These are phyloP conservation scores for Zaprionus tsacasi DNA, from an alignment of 1,140 invertebrate genomes.

Conservation along the genomic window DNA sequence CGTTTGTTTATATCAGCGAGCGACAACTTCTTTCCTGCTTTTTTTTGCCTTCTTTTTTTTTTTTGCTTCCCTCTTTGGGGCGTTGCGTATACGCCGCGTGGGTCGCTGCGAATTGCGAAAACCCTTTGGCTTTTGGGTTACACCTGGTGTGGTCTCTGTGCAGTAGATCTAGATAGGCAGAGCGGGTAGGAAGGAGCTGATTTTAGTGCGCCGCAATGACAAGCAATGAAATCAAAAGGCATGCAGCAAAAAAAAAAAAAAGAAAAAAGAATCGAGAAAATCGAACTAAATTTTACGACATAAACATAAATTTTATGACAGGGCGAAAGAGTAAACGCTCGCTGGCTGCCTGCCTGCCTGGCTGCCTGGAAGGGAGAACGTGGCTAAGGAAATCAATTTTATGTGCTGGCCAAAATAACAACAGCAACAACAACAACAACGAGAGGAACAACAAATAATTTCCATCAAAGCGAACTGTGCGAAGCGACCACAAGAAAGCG, in stretches of 20 bases:
- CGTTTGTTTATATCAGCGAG: conserved; percentile 84
- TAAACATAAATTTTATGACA: conserved; percentile 84
- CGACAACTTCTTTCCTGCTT: conserved; percentile 52
- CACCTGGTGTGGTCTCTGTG: conserved; percentile 46
- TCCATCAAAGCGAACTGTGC: conserved; percentile 52
- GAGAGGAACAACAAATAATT: conserved; percentile 53
- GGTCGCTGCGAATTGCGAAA: conserved; percentile 21
- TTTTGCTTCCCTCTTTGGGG: conserved; percentile 16
- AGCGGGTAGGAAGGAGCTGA: neutral
- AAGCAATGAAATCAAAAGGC: conserved; percentile 57
- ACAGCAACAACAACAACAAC: conserved; percentile 63
- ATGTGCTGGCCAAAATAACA: conserved; percentile 74
- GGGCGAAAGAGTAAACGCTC: conserved; percentile 52
- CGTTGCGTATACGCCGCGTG: conserved; percentile 48
- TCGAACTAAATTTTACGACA: conserved; percentile 82
- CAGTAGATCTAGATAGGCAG: neutral
- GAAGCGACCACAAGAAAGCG: conserved; percentile 47
- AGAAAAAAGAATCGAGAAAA: conserved; percentile 37
- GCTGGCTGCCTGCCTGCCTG: too few relatives aligned
- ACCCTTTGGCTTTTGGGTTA: conserved; percentile 23
- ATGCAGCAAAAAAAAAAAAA: conserved; percentile 32
- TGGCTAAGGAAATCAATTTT: conserved; percentile 81
- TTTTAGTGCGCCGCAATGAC: conserved; percentile 48
- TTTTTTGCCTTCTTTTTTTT: neutral
- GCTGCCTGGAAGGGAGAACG: neutral